These are phyloP conservation scores for Nibea coibor DNA, from an alignment of 2,113 vertebrate species.

Conservation along the genomic window DNA sequence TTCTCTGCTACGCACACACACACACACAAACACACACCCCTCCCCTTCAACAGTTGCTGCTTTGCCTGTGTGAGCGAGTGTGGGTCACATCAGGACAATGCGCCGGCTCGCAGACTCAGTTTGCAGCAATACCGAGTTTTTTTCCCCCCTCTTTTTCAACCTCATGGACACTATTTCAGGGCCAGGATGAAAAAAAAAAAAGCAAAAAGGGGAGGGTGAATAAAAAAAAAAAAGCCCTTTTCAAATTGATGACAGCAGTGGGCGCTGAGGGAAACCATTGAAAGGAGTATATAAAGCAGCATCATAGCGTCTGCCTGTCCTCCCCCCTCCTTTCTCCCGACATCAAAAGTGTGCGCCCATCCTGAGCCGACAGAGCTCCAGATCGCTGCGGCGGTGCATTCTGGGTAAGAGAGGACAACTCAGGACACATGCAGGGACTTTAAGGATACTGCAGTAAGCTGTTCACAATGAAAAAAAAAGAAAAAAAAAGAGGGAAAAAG, in stretches of 20 bases:
- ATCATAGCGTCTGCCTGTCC: constrained; percentile 48
- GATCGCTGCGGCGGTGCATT: constrained; percentile 60
- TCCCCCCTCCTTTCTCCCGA: not conserved
- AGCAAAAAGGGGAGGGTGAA: not conserved
- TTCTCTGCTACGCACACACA: not conserved
- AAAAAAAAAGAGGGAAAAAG: constrained; percentile 30
- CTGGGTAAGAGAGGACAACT: constrained; percentile 77
- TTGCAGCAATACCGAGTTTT: constrained; percentile 43
- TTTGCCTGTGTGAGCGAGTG: constrained; percentile 22
- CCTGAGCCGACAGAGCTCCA: constrained; percentile 67
- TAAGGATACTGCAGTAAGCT: constrained; percentile 80
- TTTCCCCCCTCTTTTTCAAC: constrained; percentile 1
- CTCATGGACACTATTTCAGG: constrained; percentile 58
- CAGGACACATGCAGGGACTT: constrained; percentile 77
- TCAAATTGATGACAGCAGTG: constrained; percentile 57
- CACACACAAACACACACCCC: constrained; percentile 1
- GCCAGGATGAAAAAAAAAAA: constrained; percentile 22
- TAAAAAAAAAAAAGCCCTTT: constrained; percentile 24
- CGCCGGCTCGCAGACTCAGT: constrained; percentile 50
- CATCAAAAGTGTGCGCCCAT: constrained; percentile 65
- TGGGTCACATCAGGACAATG: constrained; percentile 72
- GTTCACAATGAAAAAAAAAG: constrained; percentile 34
- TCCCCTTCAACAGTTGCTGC: constrained; percentile 41
- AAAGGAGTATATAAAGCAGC: constrained; percentile 47
- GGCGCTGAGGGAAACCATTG: constrained; percentile 25